Evolutionary conservation across 37 sponge, comb jelly and placozoan genomes (phyloP).

Genomic region (Eunapius fragilis): DNA sequence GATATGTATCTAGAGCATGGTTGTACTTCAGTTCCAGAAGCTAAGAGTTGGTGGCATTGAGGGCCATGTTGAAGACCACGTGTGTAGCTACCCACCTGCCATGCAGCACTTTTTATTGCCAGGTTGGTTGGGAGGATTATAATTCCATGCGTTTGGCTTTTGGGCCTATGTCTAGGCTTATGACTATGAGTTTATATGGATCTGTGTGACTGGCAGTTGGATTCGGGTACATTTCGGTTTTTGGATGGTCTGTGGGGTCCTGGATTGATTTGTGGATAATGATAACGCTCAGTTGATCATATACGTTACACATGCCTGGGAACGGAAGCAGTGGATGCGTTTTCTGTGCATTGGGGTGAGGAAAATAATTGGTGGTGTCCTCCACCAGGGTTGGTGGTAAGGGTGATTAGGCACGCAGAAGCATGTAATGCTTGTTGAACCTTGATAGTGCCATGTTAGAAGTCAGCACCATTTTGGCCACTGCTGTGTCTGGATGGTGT

Average conservation of each 20-base stretch:
- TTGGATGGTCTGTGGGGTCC: constrained; percentile 39
- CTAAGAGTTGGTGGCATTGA: neutral
- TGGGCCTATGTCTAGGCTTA: neutral
- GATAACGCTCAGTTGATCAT: constrained; percentile 1
- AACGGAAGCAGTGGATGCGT: constrained; percentile 43
- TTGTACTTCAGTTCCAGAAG: constrained; percentile 6
- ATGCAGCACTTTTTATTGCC: constrained; percentile 8
- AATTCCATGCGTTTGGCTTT: constrained; percentile 10
- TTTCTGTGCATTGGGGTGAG: constrained; percentile 33
- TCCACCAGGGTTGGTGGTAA: constrained; percentile 14
- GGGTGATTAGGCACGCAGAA: constrained; percentile 28
- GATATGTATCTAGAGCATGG: constrained; percentile 10
- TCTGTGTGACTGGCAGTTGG: constrained; percentile 31
- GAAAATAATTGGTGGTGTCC: constrained; percentile 49
- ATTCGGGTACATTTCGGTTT: neutral
- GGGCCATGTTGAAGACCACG: neutral
- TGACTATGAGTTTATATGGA: constrained; percentile 25
- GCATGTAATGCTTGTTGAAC: constrained; percentile 25
- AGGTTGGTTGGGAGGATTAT: constrained; percentile 29
- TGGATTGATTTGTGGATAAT: constrained; percentile 26
- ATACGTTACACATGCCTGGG: constrained; percentile 11
- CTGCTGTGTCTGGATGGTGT: constrained; percentile 17
- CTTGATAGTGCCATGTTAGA: constrained; percentile 30
- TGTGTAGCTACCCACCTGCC: neutral
- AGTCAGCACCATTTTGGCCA: constrained; percentile 56